A percentile compares a stretch with the other conserved stretches of the same genome.
Evolutionary conservation across 2,797 vertebrate species (phyloP).

Genomic region (Myotis planiceps): DNA sequence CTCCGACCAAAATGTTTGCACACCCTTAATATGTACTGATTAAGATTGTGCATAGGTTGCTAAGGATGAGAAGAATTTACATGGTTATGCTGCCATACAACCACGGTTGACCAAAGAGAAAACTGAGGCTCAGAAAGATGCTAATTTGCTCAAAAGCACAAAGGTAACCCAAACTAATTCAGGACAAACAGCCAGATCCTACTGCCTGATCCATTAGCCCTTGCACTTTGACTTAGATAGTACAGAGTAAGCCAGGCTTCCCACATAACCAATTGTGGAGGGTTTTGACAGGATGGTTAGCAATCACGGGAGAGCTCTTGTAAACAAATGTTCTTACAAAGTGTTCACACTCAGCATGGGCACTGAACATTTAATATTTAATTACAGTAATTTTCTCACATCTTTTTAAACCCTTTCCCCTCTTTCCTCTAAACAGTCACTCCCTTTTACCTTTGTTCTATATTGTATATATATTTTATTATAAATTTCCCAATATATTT

Average conservation of each 20-base stretch:
- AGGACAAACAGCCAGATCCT: not conserved
- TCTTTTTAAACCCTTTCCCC: not conserved
- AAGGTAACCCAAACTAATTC: not conserved
- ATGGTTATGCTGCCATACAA: not conserved
- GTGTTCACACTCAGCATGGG: not conserved
- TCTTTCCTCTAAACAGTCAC: not conserved
- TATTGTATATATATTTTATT: not conserved
- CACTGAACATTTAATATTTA: not conserved
- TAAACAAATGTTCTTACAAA: not conserved
- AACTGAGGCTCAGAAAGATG: not conserved
- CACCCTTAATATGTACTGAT: not conserved
- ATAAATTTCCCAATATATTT: not conserved
- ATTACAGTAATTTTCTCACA: not conserved
- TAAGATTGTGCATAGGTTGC: not conserved
- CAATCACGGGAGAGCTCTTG: not conserved
- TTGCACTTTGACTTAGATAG: not conserved
- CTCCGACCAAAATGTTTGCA: not conserved
- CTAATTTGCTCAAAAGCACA: not conserved
- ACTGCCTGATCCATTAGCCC: not conserved
- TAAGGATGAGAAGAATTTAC: not conserved
- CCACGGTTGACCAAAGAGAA: not conserved
- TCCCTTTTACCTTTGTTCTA: not conserved
- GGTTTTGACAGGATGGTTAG: not conserved
- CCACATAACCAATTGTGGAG: not conserved
- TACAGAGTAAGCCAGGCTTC: not conserved